Conservation (phyloP, 2,888 invertebrate species). For the Orchesella flavescens region DNA sequence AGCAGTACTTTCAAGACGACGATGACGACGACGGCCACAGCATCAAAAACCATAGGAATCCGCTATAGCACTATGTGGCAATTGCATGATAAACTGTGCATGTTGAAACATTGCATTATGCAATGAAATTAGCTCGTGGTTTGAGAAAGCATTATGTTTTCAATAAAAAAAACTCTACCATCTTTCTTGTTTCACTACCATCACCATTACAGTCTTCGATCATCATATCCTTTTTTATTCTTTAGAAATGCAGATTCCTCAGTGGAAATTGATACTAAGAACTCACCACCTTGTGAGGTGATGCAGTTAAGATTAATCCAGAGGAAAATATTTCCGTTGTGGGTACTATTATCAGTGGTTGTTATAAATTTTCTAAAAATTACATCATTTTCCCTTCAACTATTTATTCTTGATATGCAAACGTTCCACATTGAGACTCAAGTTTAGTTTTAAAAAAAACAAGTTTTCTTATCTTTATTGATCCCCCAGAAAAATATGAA, state of each 20-base stretch:
- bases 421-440: no score
- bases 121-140: constrained; percentile 46
- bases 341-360: not conserved
- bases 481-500: not conserved
- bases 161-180: no score
- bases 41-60: constrained; percentile 26
- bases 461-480: constrained; percentile 15
- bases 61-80: constrained; percentile 57
- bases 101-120: constrained; percentile 45
- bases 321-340: constrained; percentile 1
- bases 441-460: not conserved
- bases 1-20: constrained; percentile 3
- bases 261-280: constrained; percentile 38
- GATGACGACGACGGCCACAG: not conserved
- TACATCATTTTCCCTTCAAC: not conserved
- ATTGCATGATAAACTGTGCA: constrained; percentile 45
- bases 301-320: constrained; percentile 60
- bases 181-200: not conserved
- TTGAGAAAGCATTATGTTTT: no score
- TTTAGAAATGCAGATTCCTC: constrained; percentile 17
- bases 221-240: not conserved
- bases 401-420: no score
- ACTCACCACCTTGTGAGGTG: constrained; percentile 56
- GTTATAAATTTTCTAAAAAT: not conserved
- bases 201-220: not conserved